A percentile compares a stretch with the other conserved stretches of the same genome.
Conservation (phyloP, 2,888 invertebrate species). For the Tricholauxania praeusta region DNA sequence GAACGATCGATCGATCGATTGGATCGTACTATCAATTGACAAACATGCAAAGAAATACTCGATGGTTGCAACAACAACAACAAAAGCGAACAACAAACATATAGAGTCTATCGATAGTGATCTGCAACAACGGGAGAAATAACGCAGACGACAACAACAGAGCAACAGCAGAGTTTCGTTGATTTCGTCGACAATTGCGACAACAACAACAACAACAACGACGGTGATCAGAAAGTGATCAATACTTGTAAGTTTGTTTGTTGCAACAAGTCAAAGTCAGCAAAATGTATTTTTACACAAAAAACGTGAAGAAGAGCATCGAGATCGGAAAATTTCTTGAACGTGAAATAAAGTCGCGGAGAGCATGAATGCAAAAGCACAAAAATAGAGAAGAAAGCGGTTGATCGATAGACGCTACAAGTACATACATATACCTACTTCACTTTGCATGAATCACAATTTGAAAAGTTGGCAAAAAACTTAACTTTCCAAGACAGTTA, state of each 20-base stretch:
- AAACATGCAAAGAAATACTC: constrained; percentile 2
- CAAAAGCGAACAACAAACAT: constrained; percentile 59
- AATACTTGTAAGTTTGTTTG: constrained; percentile 49
- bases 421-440: too few species aligned
- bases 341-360: too few species aligned
- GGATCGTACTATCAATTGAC: constrained; percentile 1
- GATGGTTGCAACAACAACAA: constrained; percentile 6
- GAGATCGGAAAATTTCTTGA: not conserved
- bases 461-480: too few species aligned
- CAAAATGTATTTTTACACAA: constrained; percentile 36
- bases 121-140: constrained; percentile 42
- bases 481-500: too few species aligned
- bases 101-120: constrained; percentile 54
- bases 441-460: too few species aligned
- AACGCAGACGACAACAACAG: constrained; percentile 48
- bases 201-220: not conserved
- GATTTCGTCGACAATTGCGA: constrained; percentile 2
- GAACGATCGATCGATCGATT: not conserved
- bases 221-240: constrained; percentile 44
- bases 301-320: not conserved
- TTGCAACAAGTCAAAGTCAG: constrained; percentile 45
- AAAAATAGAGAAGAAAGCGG: not conserved
- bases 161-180: not conserved
- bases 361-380: not conserved
- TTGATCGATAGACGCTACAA: too few species aligned